phyloP scores from a whole-genome alignment of 1,140 invertebrate species.

The Anastrepha ludens region DNA sequence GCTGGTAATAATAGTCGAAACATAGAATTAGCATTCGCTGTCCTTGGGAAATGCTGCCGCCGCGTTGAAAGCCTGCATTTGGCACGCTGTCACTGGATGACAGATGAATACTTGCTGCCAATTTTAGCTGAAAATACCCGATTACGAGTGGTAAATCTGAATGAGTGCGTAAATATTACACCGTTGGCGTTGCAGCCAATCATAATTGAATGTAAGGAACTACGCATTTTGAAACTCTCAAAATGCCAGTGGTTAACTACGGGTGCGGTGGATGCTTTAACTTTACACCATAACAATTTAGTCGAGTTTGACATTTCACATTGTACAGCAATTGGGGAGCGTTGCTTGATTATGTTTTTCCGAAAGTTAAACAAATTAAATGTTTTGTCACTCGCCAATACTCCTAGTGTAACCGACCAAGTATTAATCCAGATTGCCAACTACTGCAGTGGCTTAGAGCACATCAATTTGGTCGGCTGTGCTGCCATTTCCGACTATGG shows the following conservation, averaged over 20 bases:
- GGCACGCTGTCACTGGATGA: constrained; percentile 74
- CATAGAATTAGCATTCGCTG: constrained; percentile 72
- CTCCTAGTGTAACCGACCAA: constrained; percentile 76
- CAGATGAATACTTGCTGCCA: constrained; percentile 75
- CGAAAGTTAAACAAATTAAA: constrained; percentile 76
- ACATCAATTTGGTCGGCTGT: constrained; percentile 77
- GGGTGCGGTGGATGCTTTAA: constrained; percentile 77
- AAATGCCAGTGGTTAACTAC: constrained; percentile 77
- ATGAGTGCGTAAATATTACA: constrained; percentile 76
- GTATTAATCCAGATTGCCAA: constrained; percentile 76
- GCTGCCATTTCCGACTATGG: constrained; percentile 77
- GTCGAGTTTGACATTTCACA: constrained; percentile 78
- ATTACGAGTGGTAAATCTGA: constrained; percentile 76
- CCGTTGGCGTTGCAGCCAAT: constrained; percentile 77
- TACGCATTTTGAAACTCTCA: constrained; percentile 75
- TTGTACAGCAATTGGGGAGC: constrained; percentile 76
- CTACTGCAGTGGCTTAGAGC: constrained; percentile 75
- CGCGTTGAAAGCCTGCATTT: constrained; percentile 76
- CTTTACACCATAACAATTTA: constrained; percentile 76
- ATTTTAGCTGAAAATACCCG: constrained; percentile 75
- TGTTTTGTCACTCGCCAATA: constrained; percentile 76
- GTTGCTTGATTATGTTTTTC: constrained; percentile 77
- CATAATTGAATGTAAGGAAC: constrained; percentile 76
- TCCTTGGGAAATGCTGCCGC: constrained; percentile 74
- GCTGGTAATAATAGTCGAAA: constrained; percentile 65